These are phyloP conservation scores for Pampusana beccarii DNA, from an alignment of 2,113 vertebrate genomes.

Conservation along the genomic window DNA sequence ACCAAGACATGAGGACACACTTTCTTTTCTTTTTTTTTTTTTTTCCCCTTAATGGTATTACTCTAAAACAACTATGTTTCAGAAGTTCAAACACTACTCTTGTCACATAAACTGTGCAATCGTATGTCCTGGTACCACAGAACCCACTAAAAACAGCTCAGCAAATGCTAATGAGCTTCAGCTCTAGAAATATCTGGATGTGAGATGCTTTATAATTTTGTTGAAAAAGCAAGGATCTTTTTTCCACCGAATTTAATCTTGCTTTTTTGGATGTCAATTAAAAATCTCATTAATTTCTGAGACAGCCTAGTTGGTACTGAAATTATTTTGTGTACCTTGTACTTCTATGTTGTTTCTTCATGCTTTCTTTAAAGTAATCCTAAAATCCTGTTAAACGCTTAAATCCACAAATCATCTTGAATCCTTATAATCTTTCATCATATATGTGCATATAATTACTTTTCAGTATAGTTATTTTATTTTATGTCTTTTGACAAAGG, in stretches of 20 bases:
- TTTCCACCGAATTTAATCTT: not conserved
- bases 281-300: not conserved
- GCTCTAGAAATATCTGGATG: not conserved
- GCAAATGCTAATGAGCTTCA: not conserved
- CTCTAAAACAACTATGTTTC: not conserved
- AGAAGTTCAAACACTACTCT: not conserved
- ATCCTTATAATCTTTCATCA: not conserved
- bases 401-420: not conserved
- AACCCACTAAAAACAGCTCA: not conserved
- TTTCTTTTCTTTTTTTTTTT: not conserved
- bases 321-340: not conserved
- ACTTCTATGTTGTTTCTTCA: not conserved
- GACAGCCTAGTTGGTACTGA: not conserved
- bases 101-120: not conserved
- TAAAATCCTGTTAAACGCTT: not conserved
- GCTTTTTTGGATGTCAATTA: not conserved
- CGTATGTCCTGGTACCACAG: not conserved
- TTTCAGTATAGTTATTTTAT: not conserved
- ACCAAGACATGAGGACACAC: accelerated
- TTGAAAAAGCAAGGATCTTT: not conserved
- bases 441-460: not conserved
- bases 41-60: not conserved
- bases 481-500: not conserved
- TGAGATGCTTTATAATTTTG: not conserved
- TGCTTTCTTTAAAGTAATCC: not conserved